Base-by-base conservation (phyloP, 2,888 invertebrate genomes). In the Caenorhabditis afra region DNA sequence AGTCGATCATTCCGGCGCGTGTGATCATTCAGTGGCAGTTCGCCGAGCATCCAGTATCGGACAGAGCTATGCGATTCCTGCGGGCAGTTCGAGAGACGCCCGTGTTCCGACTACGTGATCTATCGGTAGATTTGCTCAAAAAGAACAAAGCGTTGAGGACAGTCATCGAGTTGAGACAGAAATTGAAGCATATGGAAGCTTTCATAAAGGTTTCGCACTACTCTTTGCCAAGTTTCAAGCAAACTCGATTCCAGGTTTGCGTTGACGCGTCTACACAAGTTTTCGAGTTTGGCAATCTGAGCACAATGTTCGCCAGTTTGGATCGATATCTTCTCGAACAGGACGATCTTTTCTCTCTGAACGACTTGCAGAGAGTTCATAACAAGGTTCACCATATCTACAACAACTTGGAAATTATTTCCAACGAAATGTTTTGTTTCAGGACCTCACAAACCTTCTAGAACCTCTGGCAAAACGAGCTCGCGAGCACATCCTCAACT, bases 21-120 rank as follows among this genome's bases (percentile, higher is more conserved):
- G 91, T 92, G 55, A 87, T 93, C 20, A 89, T 90, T 75, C 90
- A 91, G 62, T 92, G 92, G 92, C 91, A 92, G 84, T 92, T 91
- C 71, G 92, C 90, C 74, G 94, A 94, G 88, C 94, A 94, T 91
- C 93, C 93, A n/a, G 95, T 95, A 12, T 94, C 95, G 12, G 94
- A 94, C 86, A 95, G 95, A 91, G 94, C 95, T 0, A 93, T 93
- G 87, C 93, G 79, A n/a, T 80, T 80, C 44, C 18, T 80, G 20
- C 37, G 75, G 47, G 66, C 64, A 7, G 75, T 80, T 37, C 70
- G 71, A 20, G 80, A 80, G 22, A 39, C 61, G 16, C 80, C 80
- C 1, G 80, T 80, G 0, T 74, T 80, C 18, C 37, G 59, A 22
- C 50, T 80, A 5, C 65, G 70, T 1, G 66, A 75, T 29, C 37